These are phyloP conservation scores for Channa striata DNA, from an alignment of 2,797 vertebrate species.

Conservation along the genomic window DNA sequence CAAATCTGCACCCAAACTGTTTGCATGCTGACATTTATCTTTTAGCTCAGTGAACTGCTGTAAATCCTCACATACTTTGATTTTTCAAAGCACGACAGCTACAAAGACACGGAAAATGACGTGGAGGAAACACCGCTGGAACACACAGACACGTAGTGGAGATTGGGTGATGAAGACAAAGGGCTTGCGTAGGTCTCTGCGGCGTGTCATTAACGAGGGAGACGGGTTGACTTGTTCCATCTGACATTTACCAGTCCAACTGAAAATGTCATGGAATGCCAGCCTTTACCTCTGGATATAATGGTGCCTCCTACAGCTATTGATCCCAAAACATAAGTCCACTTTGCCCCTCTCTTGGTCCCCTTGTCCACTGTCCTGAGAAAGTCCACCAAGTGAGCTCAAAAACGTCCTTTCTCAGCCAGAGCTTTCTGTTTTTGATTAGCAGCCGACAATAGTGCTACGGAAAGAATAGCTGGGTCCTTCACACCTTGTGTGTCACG, in stretches of 20 bases:
- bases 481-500: neutral
- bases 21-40: too few relatives aligned
- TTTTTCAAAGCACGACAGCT: conserved; percentile 27
- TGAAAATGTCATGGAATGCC: conserved; percentile 86
- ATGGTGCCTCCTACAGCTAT: conserved; percentile 72
- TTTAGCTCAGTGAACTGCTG: conserved; percentile 1
- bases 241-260: conserved; percentile 82
- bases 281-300: conserved; percentile 79
- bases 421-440: conserved; percentile 20
- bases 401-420: conserved; percentile 5
- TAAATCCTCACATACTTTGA: neutral
- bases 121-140: conserved; percentile 46
- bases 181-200: conserved; percentile 57
- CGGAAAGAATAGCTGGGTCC: neutral
- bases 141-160: conserved; percentile 65
- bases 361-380: conserved; percentile 38
- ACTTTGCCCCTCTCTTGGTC: conserved; percentile 39
- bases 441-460: neutral
- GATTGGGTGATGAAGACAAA: conserved; percentile 61
- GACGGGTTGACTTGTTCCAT: conserved; percentile 72
- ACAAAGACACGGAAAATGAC: conserved; percentile 39
- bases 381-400: conserved; percentile 16
- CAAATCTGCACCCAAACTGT: too few relatives aligned
- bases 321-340: conserved; percentile 61
- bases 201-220: conserved; percentile 72